Percentiles rank a stretch among this genome's conserved stretches.
These are phyloP conservation scores for Myocastor coypus DNA, from an alignment of 2,113 vertebrate species.

Conservation along the genomic window DNA sequence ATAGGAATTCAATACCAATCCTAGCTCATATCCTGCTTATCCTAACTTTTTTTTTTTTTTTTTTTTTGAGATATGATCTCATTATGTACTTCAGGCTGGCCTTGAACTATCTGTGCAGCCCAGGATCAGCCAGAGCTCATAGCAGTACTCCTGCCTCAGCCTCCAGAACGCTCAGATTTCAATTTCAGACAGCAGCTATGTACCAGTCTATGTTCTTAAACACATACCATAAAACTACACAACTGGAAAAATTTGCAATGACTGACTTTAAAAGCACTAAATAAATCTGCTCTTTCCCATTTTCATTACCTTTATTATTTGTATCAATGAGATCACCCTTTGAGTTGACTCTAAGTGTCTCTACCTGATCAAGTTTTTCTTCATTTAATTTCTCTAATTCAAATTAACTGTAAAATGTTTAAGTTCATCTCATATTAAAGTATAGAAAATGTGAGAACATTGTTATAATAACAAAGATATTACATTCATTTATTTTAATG, in stretches of 20 bases:
- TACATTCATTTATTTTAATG: slow-evolving; percentile 46
- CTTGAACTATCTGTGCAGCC: not conserved
- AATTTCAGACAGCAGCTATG: not conserved
- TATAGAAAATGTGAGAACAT: slow-evolving; percentile 14
- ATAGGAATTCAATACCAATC: not conserved
- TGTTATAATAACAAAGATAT: slow-evolving; percentile 21
- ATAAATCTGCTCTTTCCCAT: not conserved
- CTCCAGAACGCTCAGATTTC: not conserved
- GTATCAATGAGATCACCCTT: not conserved
- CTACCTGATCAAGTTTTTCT: not conserved
- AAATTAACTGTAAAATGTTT: not conserved
- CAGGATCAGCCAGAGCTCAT: not conserved
- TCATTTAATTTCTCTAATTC: slow-evolving; percentile 2
- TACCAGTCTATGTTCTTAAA: not conserved
- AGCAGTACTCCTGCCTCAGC: not conserved
- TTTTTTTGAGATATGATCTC: not conserved
- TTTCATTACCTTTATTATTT: not conserved
- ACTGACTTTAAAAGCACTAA: not conserved
- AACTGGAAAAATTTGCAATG: not conserved
- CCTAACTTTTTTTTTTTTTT: not conserved
- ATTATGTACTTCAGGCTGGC: not conserved
- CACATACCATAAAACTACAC: not conserved
- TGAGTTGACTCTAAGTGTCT: not conserved
- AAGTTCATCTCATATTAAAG: not conserved
- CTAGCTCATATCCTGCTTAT: not conserved